Base-by-base conservation (phyloP, 2,113 vertebrate genomes). In the Zosterops hypoxanthus region DNA sequence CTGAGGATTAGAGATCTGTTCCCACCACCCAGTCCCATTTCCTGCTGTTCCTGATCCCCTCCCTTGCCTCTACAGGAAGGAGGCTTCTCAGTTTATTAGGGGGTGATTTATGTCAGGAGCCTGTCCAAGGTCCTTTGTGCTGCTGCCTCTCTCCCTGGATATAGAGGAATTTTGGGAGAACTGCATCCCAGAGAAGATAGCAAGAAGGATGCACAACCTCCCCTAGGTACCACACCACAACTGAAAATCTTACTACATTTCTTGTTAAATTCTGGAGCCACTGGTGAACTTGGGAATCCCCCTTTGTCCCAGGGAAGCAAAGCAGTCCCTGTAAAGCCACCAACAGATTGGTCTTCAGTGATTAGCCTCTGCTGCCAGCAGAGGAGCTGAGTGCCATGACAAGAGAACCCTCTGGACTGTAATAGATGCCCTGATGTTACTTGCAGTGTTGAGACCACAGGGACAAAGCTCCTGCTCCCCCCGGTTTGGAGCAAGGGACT, bases 401-500 rank as follows among this genome's bases (percentile, higher is more conserved):
- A 34, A 41, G 28, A 66, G 53, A 59, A 12, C 29, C 4, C 23
- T 81, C 63, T 25, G 49, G 33, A 36, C 26, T 24, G 8, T 57
- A 23, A 16, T n/a, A 59, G 52, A 9, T 68, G 12, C 13, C 57
- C 14, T 65, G 28, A 18, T 50, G 22, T 76, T 57, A 20, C 25
- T 49, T 4, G 1, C 34, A 42, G 26, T 2, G 0, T 29, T 13
- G 25, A 16, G 10, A 65, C 8, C 5, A 8, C 12, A 49, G 52
- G 14, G 23, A 8, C 17, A 71, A 44, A 80, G 24, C 8, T 95
- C 4, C 66, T 53, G 15, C 25, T 61, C 10, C 6, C 9, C 1
- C 0, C 0, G 0, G 0, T 57, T 59, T 90, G 31, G 12, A 70
- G 14, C 22, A 73, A 82, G 33, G 25, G 21, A 34, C 31, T 53